Evolutionary conservation across 1,140 invertebrate species (phyloP).

Genomic region (Agrilus planipennis): DNA sequence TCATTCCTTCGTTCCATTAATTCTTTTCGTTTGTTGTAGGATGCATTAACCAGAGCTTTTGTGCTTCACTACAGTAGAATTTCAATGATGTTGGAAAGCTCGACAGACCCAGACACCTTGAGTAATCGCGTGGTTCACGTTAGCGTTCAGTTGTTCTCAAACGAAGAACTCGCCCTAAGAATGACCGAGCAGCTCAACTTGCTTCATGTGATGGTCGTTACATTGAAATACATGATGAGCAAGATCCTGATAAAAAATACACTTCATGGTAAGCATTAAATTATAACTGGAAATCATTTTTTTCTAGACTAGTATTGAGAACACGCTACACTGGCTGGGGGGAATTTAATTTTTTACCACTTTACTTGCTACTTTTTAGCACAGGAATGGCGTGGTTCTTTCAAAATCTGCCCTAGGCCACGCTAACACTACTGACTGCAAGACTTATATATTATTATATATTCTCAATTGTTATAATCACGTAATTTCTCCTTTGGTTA

Average conservation of each 20-base stretch:
- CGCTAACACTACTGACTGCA: too few species aligned
- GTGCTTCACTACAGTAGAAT: constrained; percentile 92
- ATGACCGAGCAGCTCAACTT: constrained; percentile 86
- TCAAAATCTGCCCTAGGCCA: too few species aligned
- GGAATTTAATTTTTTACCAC: constrained; percentile 1
- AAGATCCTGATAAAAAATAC: constrained; percentile 79
- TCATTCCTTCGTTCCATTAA: not conserved
- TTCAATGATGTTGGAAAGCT: constrained; percentile 77
- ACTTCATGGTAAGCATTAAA: constrained; percentile 56
- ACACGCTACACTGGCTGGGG: too few species aligned
- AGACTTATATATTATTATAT: too few species aligned
- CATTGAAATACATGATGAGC: constrained; percentile 87
- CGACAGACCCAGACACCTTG: constrained; percentile 64
- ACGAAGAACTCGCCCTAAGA: constrained; percentile 76
- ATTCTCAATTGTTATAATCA: too few species aligned
- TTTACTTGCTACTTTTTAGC: not conserved
- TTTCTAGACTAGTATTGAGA: constrained; percentile 1
- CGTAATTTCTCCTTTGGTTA: too few species aligned
- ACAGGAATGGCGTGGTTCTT: too few species aligned
- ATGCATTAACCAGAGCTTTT: constrained; percentile 85
- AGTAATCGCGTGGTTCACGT: constrained; percentile 95
- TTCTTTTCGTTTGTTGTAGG: constrained; percentile 39
- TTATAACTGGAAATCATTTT: not conserved
- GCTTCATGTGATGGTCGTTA: constrained; percentile 88
- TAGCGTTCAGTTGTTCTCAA: constrained; percentile 90